A percentile compares a stretch with the other conserved stretches of the same genome.
These are phyloP conservation scores for Quadriops clusia DNA, from an alignment of 2,888 invertebrate genomes.

Conservation along the genomic window DNA sequence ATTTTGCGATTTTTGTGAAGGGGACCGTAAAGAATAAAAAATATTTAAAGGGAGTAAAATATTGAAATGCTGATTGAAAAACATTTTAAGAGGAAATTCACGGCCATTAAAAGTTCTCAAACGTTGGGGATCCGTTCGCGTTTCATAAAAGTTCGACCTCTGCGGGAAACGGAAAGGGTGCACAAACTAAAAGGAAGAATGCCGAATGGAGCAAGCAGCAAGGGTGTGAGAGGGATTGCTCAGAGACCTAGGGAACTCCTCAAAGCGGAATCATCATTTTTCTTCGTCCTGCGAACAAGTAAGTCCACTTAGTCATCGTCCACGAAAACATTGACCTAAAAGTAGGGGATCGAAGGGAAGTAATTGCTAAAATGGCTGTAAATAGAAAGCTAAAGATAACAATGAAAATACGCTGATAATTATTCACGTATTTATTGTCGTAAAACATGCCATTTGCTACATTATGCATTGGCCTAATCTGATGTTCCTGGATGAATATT, in stretches of 20 bases:
- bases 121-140: conserved; percentile 14
- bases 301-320: conserved; percentile 44
- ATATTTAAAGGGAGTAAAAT: too few relatives aligned
- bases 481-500: too few relatives aligned
- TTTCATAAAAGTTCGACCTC: conserved; percentile 17
- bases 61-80: too few relatives aligned
- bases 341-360: conserved; percentile 17
- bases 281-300: conserved; percentile 42
- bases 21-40: too few relatives aligned
- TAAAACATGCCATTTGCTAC: too few relatives aligned
- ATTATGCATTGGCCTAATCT: too few relatives aligned
- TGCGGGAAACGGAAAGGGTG: conserved; percentile 17
- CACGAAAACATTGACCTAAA: conserved; percentile 22
- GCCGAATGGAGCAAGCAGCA: conserved; percentile 27
- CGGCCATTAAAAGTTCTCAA: too few relatives aligned
- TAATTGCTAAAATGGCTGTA: conserved; percentile 21
- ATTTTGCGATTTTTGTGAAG: too few relatives aligned
- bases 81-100: too few relatives aligned
- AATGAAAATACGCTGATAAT: too few relatives aligned
- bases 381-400: conserved; percentile 14
- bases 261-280: conserved; percentile 42
- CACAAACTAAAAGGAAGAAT: conserved; percentile 28
- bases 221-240: conserved; percentile 29
- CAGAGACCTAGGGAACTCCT: conserved; percentile 33
- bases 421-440: too few relatives aligned